Evolutionary conservation across 2,888 invertebrate genomes (phyloP).

Genomic region (Onthophagus sagittarius): DNA sequence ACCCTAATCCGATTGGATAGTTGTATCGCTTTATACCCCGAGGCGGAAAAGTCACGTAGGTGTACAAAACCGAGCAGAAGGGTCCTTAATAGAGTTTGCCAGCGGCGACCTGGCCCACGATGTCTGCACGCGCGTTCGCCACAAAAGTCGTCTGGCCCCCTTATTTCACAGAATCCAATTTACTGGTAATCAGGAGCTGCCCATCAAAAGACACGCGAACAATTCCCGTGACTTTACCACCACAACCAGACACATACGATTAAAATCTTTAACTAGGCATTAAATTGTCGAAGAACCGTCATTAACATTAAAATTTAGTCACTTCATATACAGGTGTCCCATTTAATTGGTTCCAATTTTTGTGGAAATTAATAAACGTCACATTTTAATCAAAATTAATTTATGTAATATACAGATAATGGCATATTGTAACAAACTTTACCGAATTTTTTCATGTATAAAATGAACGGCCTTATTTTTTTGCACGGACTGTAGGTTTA

Average conservation of each 20-base stretch:
- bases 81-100: slow-evolving; percentile 9
- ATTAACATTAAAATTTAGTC: too few species aligned
- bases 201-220: slow-evolving; percentile 41
- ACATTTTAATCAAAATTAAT: too few species aligned
- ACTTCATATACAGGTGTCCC: too few species aligned
- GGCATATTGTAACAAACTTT: too few species aligned
- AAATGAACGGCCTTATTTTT: too few species aligned
- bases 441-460: too few species aligned
- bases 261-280: too few species aligned
- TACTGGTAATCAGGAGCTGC: slow-evolving; percentile 42
- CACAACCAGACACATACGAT: neutral
- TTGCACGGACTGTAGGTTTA: too few species aligned
- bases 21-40: neutral
- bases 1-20: neutral
- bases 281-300: too few species aligned
- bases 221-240: neutral
- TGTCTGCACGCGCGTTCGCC: slow-evolving; percentile 11
- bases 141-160: slow-evolving; percentile 19
- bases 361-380: too few species aligned
- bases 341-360: too few species aligned
- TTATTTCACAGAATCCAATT: slow-evolving; percentile 39
- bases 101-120: neutral
- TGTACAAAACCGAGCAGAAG: neutral
- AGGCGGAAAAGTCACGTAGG: neutral
- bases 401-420: too few species aligned